Percentiles rank a stretch among this genome's conserved stretches.
Conservation (phyloP, 2,797 vertebrate species). For the Sciaenops ocellatus region DNA sequence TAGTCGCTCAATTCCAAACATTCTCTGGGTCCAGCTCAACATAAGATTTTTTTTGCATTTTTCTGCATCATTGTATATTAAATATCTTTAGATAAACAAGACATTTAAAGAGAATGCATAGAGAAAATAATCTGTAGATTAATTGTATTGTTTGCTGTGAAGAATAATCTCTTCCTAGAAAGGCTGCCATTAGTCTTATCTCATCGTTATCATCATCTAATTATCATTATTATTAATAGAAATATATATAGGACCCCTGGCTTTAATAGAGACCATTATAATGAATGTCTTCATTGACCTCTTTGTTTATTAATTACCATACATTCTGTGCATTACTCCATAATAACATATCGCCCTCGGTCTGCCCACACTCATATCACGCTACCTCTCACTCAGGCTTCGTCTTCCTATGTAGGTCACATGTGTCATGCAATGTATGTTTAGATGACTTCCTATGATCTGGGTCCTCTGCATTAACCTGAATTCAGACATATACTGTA, state of each 20-base stretch:
- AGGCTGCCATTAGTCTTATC: neutral
- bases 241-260: neutral
- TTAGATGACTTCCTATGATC: constrained; percentile 58
- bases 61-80: neutral
- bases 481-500: neutral
- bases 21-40: neutral
- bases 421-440: constrained; percentile 61
- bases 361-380: constrained; percentile 36
- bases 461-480: neutral
- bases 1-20: neutral
- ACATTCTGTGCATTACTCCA: constrained; percentile 27
- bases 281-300: constrained; percentile 41
- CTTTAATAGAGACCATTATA: neutral
- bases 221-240: neutral
- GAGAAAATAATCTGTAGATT: neutral
- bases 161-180: neutral
- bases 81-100: neutral
- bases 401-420: constrained; percentile 73
- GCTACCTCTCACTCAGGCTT: constrained; percentile 43
- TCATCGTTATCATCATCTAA: neutral
- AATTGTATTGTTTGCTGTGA: neutral
- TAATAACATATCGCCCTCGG: constrained; percentile 35
- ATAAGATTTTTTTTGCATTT: neutral
- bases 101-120: neutral
- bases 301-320: constrained; percentile 50